Percentiles rank a stretch among this genome's conserved stretches.
Conservation (phyloP, 1,140 invertebrate species). For the Nasonia vitripennis region DNA sequence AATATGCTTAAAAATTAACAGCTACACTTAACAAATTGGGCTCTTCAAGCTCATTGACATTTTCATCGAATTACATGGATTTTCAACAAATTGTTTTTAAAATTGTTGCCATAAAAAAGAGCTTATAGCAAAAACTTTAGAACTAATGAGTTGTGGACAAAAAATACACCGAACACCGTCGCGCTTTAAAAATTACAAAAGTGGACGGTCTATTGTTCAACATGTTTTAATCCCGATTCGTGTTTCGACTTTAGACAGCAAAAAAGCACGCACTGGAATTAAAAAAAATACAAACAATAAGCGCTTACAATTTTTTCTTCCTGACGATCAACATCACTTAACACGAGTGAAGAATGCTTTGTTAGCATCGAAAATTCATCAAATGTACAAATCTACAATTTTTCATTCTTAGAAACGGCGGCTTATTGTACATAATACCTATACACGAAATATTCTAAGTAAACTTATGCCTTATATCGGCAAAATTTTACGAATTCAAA, state of each 20-base stretch:
- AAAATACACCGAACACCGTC: slow-evolving; percentile 12
- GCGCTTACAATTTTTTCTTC: slow-evolving; percentile 52
- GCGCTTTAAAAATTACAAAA: slow-evolving; percentile 25
- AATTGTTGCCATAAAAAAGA: slow-evolving; percentile 23
- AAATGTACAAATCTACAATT: slow-evolving; percentile 66
- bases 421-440: slow-evolving; percentile 62
- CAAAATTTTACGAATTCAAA: slow-evolving; percentile 65
- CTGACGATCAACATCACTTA: slow-evolving; percentile 57
- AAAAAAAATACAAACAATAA: slow-evolving; percentile 47
- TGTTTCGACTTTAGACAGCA: slow-evolving; percentile 37
- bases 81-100: slow-evolving; percentile 40
- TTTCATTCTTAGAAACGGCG: slow-evolving; percentile 56
- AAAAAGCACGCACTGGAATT: slow-evolving; percentile 40
- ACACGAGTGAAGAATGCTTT: slow-evolving; percentile 55
- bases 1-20: slow-evolving; percentile 62
- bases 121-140: slow-evolving; percentile 35
- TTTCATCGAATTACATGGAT: slow-evolving; percentile 22
- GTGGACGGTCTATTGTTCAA: slow-evolving; percentile 36
- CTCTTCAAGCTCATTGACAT: slow-evolving; percentile 42
- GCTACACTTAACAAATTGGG: slow-evolving; percentile 50
- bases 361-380: slow-evolving; percentile 55
- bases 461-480: slow-evolving; percentile 65
- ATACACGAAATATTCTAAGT: slow-evolving; percentile 62
- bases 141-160: slow-evolving; percentile 26
- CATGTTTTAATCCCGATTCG: slow-evolving; percentile 24